Conservation (phyloP, 2,113 vertebrate species). For the Motacilla alba region DNA sequence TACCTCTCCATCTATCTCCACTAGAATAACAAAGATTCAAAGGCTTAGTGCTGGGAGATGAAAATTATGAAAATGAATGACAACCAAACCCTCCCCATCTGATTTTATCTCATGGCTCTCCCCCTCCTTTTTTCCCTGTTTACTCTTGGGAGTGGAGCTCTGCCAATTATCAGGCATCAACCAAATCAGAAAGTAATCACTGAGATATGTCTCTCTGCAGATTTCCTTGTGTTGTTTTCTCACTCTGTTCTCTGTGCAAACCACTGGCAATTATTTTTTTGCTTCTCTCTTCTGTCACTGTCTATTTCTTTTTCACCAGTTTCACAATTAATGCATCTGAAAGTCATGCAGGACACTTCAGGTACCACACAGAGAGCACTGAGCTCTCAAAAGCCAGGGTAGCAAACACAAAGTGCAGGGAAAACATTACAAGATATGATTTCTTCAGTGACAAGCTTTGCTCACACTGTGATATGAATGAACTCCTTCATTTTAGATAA, state of each 20-base stretch:
- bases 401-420: not conserved
- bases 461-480: not conserved
- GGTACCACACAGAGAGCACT: not conserved
- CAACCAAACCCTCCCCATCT: not conserved
- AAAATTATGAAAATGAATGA: not conserved
- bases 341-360: not conserved
- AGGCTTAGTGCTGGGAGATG: not conserved
- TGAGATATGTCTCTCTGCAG: not conserved
- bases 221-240: not conserved
- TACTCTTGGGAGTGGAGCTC: not conserved
- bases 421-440: not conserved
- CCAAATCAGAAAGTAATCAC: not conserved
- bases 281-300: not conserved
- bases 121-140: not conserved
- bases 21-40: not conserved
- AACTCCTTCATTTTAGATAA: not conserved
- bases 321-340: not conserved
- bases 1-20: not conserved
- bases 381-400: not conserved
- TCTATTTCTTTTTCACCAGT: not conserved
- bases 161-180: not conserved
- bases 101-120: rapidly evolving
- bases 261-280: not conserved
- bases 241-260: not conserved
- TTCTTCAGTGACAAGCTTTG: not conserved